phyloP scores from a whole-genome alignment of 2,797 vertebrate species.

The Sparidentex hasta region DNA sequence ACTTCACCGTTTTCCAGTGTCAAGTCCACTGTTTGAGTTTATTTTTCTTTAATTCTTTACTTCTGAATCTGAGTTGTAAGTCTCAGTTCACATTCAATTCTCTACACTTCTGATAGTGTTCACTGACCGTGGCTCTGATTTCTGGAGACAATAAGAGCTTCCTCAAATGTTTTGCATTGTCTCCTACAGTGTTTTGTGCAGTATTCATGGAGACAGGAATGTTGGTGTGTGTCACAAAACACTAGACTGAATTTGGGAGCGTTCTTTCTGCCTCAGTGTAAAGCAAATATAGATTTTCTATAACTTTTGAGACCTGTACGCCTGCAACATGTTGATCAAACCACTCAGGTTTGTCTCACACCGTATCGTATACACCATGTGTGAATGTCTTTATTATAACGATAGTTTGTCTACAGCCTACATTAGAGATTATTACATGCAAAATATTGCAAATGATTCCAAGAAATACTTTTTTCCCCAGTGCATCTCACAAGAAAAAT shows the following conservation, averaged over 20 bases:
- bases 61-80: slow-evolving; percentile 17
- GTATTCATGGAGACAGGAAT: slow-evolving; percentile 18
- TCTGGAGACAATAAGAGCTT: slow-evolving; percentile 21
- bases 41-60: slow-evolving; percentile 20
- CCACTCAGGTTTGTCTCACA: not conserved
- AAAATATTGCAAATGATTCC: not conserved
- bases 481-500: slow-evolving; percentile 25
- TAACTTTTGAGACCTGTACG: not conserved
- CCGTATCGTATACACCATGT: not conserved
- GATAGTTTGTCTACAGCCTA: not conserved
- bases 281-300: slow-evolving; percentile 14
- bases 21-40: not conserved
- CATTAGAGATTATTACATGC: not conserved
- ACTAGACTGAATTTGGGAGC: not conserved
- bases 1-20: not conserved
- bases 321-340: not conserved
- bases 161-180: slow-evolving; percentile 28
- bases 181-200: slow-evolving; percentile 11
- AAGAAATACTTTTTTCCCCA: not conserved
- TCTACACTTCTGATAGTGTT: not conserved
- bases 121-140: not conserved
- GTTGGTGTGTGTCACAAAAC: not conserved
- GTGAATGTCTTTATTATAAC: not conserved
- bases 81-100: slow-evolving; percentile 14
- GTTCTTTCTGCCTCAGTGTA: not conserved